A percentile compares a stretch with the other conserved stretches of the same genome.
phyloP scores from a whole-genome alignment of 2,888 invertebrate genomes.

The Eristalis arbustorum region DNA sequence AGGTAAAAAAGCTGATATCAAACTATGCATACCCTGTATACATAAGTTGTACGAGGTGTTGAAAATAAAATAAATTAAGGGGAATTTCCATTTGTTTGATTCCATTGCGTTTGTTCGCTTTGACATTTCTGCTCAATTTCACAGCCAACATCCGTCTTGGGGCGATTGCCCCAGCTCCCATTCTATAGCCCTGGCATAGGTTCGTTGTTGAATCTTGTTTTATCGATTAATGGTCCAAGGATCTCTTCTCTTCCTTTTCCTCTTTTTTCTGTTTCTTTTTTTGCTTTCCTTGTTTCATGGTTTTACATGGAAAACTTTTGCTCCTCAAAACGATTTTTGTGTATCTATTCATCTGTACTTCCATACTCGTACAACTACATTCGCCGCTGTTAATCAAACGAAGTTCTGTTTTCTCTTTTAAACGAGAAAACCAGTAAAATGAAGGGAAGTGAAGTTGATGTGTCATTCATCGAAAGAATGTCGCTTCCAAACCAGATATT shows the following conservation, averaged over 20 bases:
- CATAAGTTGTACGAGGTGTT: background rate
- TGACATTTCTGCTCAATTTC: slow-evolving; percentile 18
- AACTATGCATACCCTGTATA: background rate
- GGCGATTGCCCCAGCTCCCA: background rate
- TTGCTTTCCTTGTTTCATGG: background rate
- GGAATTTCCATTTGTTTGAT: slow-evolving; percentile 8
- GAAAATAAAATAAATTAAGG: background rate
- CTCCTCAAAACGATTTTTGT: slow-evolving; percentile 24
- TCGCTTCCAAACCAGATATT: slow-evolving; percentile 2
- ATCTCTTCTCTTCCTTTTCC: slow-evolving; percentile 38
- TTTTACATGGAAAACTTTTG: slow-evolving; percentile 9
- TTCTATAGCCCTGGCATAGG: background rate
- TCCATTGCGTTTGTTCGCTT: background rate
- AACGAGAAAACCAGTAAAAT: slow-evolving; percentile 13
- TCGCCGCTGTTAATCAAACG: background rate
- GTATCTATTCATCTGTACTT: slow-evolving; percentile 22
- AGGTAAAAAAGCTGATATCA: background rate
- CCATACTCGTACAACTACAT: background rate
- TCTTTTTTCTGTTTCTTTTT: background rate
- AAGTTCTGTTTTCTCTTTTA: background rate
- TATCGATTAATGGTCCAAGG: slow-evolving; percentile 63
- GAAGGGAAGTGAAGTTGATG: slow-evolving; percentile 22
- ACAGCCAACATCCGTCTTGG: slow-evolving; percentile 1
- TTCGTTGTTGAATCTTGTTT: slow-evolving; percentile 22
- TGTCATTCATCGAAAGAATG: slow-evolving; percentile 36